Conservation (phyloP, 2,113 vertebrate species). For the Leiothrix lutea region DNA sequence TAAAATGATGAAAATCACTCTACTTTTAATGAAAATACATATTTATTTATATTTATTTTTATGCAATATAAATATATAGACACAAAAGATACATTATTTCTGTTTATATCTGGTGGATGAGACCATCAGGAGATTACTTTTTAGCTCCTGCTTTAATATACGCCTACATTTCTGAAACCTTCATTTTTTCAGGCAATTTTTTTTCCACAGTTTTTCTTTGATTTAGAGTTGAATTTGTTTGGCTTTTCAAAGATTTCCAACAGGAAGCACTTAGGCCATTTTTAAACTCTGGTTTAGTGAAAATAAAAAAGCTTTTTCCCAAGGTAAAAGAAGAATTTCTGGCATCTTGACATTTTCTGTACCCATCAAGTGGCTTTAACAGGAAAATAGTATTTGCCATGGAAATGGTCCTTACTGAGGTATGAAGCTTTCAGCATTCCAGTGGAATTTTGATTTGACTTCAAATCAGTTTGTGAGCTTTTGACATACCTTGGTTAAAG, state of each 20-base stretch:
- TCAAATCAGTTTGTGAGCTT: neutral
- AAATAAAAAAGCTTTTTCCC: slow-evolving; percentile 47
- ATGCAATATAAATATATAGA: neutral
- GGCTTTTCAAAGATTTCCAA: neutral
- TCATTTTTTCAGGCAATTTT: neutral
- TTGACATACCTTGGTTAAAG: neutral
- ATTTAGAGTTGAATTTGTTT: neutral
- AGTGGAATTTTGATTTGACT: slow-evolving; percentile 30
- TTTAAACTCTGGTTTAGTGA: neutral
- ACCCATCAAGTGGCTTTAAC: neutral
- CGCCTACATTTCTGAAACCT: neutral
- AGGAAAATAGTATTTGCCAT: slow-evolving; percentile 1
- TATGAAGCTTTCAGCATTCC: slow-evolving; percentile 16
- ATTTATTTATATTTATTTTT: neutral
- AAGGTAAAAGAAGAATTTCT: slow-evolving; percentile 45
- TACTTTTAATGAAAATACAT: neutral
- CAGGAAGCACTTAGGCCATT: neutral
- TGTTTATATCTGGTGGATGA: neutral
- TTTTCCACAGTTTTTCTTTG: neutral
- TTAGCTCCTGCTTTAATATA: neutral
- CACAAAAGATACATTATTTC: neutral
- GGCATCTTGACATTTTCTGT: slow-evolving; percentile 32
- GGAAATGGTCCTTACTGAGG: slow-evolving; percentile 13
- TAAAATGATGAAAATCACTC: neutral
- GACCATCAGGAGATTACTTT: neutral